Evolutionary conservation across 1,140 invertebrate genomes (phyloP), one percentile per base, ranked within the genome.

Genomic region (Ips nitidus): DNA sequence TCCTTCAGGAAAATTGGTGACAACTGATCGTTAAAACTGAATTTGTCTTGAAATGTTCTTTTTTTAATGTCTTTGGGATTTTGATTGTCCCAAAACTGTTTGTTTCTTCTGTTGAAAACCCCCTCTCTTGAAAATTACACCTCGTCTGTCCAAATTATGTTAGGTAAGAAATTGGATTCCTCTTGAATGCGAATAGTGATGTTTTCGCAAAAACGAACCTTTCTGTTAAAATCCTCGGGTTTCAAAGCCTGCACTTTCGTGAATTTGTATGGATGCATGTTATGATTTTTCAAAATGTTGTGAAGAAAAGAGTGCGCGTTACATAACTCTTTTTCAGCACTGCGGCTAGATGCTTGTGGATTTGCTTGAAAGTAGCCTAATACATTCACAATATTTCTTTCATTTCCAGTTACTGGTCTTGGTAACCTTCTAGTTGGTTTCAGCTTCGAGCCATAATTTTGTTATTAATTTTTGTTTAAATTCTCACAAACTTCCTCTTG

Each of bases 311-410:
- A 40, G 41, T 58, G 41, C 3, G 5, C 22, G 2, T 41, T 2
- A n/a, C 52, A 22, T 40, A 65, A 65, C 2, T 52, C 62, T 3
- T 40, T 41, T 52, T 52, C 62, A n/a, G 47, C 62, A 22, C 50
- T 65, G 4, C 52, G 62, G n/a, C 41, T 40, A 2, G 47, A 65
- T 38, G 38, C 8, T 53, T 52, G 4, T n/a, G 62, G 47, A 53
- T 53, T 38, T 42, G 50, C 62, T 38, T 55, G 38, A 55, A 65
- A 65, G 39, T 65, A 65, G 5, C 36, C 50, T 8, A 65, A 53
- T 41, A 65, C 62, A 52, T 65, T 65, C 22, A 65, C 37, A 41
- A 40, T 38, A 55, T 52, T 53, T 6, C 39, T 4, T 65, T 62
- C 42, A 47, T 52, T 47, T 36, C 8, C 37, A 62, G 39, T 3